A percentile compares a stretch with the other conserved stretches of the same genome.
Evolutionary conservation across 2,888 invertebrate genomes (phyloP).

Genomic region (Drosophila imparisetae): DNA sequence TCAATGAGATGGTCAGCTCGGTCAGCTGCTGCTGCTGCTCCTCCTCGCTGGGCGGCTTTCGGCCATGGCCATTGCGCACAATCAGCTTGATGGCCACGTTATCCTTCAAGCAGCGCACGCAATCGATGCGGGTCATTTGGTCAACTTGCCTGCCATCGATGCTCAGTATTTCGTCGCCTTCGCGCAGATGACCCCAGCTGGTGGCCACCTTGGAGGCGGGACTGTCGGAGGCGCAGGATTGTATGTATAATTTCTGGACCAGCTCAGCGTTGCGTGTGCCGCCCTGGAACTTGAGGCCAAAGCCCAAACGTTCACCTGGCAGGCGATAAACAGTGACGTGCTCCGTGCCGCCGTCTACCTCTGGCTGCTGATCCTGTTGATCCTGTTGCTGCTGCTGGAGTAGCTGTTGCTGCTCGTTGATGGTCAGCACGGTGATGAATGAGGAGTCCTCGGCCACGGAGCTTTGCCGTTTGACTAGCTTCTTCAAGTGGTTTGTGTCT

Average conservation of each 20-base stretch:
- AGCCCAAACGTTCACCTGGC: constrained; percentile 95
- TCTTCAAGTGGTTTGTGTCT: constrained; percentile 79
- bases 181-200: constrained; percentile 93
- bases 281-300: constrained; percentile 96
- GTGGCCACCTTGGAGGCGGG: constrained; percentile 93
- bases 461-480: constrained; percentile 78
- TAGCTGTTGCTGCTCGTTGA: constrained; percentile 84
- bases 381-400: constrained; percentile 59
- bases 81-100: constrained; percentile 92
- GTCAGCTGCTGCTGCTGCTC: constrained; percentile 78
- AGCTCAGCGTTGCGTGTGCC: constrained; percentile 92
- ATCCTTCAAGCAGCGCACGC: constrained; percentile 93
- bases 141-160: constrained; percentile 93
- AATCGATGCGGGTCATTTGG: constrained; percentile 93
- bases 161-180: constrained; percentile 95
- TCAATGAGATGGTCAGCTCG: constrained; percentile 64
- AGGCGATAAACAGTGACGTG: constrained; percentile 93
- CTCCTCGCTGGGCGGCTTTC: constrained; percentile 72
- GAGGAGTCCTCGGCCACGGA: constrained; percentile 83
- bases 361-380: constrained; percentile 26
- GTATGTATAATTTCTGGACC: constrained; percentile 93
- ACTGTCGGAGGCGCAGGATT: constrained; percentile 94
- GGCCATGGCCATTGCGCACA: constrained; percentile 86
- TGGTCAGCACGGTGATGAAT: constrained; percentile 88
- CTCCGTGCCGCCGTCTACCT: constrained; percentile 85